Evolutionary conservation across 2,888 invertebrate genomes (phyloP).

Genomic region (Phasia obesa): DNA sequence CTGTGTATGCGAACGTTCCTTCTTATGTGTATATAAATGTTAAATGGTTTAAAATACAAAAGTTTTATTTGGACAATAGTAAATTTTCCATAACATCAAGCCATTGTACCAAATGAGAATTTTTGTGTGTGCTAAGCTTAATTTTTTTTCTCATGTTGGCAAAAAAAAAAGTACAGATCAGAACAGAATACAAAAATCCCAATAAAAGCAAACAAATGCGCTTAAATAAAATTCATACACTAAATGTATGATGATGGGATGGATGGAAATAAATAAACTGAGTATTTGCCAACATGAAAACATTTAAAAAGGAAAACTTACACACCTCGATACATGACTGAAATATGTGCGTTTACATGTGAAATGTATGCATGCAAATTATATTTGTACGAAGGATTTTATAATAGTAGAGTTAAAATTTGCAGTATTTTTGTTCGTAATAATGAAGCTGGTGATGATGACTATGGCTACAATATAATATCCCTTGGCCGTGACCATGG

Average conservation of each 20-base stretch:
- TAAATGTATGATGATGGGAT: conserved; percentile 36
- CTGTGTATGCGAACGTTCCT: background rate
- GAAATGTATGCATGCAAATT: background rate
- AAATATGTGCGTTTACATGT: background rate
- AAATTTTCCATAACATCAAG: conserved; percentile 59
- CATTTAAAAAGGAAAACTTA: conserved; percentile 21
- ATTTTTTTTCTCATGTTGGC: conserved; percentile 18
- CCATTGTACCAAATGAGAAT: conserved; percentile 40
- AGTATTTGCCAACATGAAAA: conserved; percentile 64
- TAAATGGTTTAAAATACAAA: conserved; percentile 67
- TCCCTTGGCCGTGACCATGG: conserved; percentile 69
- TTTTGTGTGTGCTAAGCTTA: conserved; percentile 34
- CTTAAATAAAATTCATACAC: conserved; percentile 65
- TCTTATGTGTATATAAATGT: conserved; percentile 57
- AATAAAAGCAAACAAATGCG: conserved; percentile 56
- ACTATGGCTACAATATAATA: conserved; percentile 32
- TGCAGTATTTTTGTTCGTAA: conserved; percentile 48
- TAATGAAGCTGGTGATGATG: conserved; percentile 43
- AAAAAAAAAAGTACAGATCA: background rate
- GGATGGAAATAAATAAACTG: conserved; percentile 57
- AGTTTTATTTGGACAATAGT: conserved; percentile 64
- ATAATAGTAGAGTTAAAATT: conserved; percentile 52
- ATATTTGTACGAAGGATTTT: background rate
- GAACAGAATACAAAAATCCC: conserved; percentile 36
- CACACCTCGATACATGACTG: conserved; percentile 1